Evolutionary conservation across 2,888 invertebrate genomes (phyloP), one percentile per base, ranked within the genome.

Genomic region (Drosophila atripex): DNA sequence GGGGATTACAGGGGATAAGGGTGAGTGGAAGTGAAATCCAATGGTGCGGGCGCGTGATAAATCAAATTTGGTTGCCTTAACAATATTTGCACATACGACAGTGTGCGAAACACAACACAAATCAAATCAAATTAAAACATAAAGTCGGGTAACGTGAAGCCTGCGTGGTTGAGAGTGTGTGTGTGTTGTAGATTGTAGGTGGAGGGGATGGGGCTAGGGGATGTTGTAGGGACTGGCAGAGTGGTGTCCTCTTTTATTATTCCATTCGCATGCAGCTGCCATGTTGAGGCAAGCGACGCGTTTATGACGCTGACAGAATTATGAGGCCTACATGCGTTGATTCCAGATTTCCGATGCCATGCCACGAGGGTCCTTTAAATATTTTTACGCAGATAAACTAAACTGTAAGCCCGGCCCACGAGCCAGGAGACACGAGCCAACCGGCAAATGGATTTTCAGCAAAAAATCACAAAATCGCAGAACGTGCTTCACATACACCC

Each of bases 81-180:
- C 83, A 82, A 79, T 87, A 82, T 86, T 83, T 87, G 78, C 86
- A 77, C 85, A 84, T 84, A 74, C 82, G 74, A 76, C 85, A 78
- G 57, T 55, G 80, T 77, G 77, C 75, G 64, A 66, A 79, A 75
- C 86, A 68, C 72, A 88, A 76, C 86, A 88, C 88, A 88, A 88
- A 88, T 89, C 88, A 88, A 88, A 89, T 88, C 88, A 88, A 88
- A 88, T 88, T 89, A 88, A 88, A 89, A 88, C 89, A 89, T 88
- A 89, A 88, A 89, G 85, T 82, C 71, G 41, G 50, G 50, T 61
- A 30, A 51, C 66, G 51, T 56, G 66, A 50, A 8, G 8, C 71
- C 18, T 46, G 38, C 51, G 47, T 69, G 45, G 30, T 7, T 57
- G 39, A n/a, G 43, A 16, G 55, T 50, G 58, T 68, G 70, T 68